Percentiles rank a stretch among this genome's conserved stretches.
phyloP scores from a whole-genome alignment of 2,797 vertebrate genomes.

The Paguma larvata region DNA sequence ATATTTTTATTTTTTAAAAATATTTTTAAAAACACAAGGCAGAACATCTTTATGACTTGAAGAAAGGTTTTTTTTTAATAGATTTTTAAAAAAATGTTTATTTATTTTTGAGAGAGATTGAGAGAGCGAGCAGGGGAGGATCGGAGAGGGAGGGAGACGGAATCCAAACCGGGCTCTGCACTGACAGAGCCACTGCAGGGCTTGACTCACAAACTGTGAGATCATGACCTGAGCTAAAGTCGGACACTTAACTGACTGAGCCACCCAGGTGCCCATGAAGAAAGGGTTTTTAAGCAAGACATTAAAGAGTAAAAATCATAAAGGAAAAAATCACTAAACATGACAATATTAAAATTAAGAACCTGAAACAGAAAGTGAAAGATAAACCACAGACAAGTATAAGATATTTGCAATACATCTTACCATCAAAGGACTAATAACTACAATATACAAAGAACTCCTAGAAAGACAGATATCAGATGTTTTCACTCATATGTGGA shows the following conservation, averaged over 20 bases:
- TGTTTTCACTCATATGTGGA: too few relatives aligned
- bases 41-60: background rate
- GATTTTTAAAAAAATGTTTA: too few relatives aligned
- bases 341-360: background rate
- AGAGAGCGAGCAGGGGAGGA: too few relatives aligned
- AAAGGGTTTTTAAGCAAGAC: background rate
- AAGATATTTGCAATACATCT: background rate
- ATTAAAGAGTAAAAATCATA: background rate
- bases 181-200: too few relatives aligned
- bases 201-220: too few relatives aligned
- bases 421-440: background rate
- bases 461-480: background rate
- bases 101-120: too few relatives aligned
- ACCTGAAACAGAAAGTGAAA: slow-evolving; percentile 11
- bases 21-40: background rate
- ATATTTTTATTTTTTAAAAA: background rate
- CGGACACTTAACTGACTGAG: too few relatives aligned
- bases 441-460: background rate
- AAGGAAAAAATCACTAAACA: background rate
- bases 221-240: too few relatives aligned
- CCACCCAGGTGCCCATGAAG: background rate
- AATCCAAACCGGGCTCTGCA: too few relatives aligned
- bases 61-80: background rate
- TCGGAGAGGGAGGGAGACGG: too few relatives aligned
- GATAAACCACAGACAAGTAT: background rate